Conservation (phyloP, 2,113 vertebrate species). For the Cyprinodon variegatus region DNA sequence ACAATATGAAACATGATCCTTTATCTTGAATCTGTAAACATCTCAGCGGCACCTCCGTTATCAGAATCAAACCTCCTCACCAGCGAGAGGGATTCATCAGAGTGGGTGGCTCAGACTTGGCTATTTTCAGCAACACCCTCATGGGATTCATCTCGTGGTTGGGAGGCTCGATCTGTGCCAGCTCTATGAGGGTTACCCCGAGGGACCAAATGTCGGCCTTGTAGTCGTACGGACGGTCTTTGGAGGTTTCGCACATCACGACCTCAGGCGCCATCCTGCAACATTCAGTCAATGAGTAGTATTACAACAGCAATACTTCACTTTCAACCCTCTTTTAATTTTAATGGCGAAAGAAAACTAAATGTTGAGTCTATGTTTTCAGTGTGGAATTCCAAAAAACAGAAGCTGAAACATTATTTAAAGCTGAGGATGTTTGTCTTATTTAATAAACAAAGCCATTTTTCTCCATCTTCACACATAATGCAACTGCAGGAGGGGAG, state of each 20-base stretch:
- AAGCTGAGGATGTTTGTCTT: conserved; percentile 5
- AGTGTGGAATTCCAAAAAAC: conserved; percentile 5
- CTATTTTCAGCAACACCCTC: conserved; percentile 97
- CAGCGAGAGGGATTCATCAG: conserved; percentile 94
- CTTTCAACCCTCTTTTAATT: neutral
- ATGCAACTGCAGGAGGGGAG: conserved; percentile 1
- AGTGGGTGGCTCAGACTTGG: conserved; percentile 94
- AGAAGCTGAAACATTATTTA: conserved; percentile 1
- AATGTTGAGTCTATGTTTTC: neutral
- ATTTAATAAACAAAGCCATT: conserved; percentile 12
- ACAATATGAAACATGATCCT: neutral
- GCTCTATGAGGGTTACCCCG: conserved; percentile 96
- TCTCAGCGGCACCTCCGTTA: conserved; percentile 37
- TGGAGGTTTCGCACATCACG: conserved; percentile 99
- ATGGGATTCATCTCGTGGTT: conserved; percentile 99
- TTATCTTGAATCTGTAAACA: conserved; percentile 38
- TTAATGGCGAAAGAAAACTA: neutral
- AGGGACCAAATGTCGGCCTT: conserved; percentile 99
- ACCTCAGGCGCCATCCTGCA: conserved; percentile 99
- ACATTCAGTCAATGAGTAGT: conserved; percentile 4
- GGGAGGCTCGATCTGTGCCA: conserved; percentile 97
- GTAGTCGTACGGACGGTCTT: conserved; percentile 97
- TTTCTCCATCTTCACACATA: conserved; percentile 4
- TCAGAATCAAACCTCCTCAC: conserved; percentile 72
- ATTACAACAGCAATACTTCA: conserved; percentile 1